Conservation (phyloP, 1,140 invertebrate species). For the Cecropterus lyciades region DNA sequence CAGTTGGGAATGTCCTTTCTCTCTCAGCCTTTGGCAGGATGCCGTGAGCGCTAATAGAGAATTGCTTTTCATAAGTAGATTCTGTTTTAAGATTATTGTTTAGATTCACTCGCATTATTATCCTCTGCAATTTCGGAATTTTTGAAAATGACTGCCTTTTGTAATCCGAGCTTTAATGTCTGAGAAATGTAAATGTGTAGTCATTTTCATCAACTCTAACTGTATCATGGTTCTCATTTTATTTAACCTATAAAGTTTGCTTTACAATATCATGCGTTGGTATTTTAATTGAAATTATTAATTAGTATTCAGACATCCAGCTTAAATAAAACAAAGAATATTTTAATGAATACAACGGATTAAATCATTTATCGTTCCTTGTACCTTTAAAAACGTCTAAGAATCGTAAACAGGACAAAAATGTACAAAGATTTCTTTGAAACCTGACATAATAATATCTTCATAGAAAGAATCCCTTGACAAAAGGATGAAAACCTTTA, state of each 20-base stretch:
- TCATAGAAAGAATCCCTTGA: conserved; percentile 25
- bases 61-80: conserved; percentile 35
- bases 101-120: conserved; percentile 11
- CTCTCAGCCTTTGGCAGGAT: conserved; percentile 24
- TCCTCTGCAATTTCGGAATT: background rate
- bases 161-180: too few species aligned
- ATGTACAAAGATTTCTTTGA: conserved; percentile 19
- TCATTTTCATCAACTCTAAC: too few species aligned
- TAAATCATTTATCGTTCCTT: too few species aligned
- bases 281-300: too few species aligned
- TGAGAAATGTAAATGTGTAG: too few species aligned
- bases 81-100: conserved; percentile 31
- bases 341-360: too few species aligned
- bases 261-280: too few species aligned
- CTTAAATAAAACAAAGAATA: too few species aligned
- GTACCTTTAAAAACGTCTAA: background rate
- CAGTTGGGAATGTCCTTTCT: conserved; percentile 22
- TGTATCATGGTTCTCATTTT: too few species aligned
- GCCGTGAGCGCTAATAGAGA: conserved; percentile 25
- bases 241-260: too few species aligned
- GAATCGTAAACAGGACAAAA: conserved; percentile 18
- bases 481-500: conserved; percentile 35
- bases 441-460: conserved; percentile 24
- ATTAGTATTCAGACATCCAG: too few species aligned
- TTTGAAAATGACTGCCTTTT: too few species aligned